These are phyloP conservation scores for Cathartes aura DNA, from an alignment of 2,113 vertebrate species.

Conservation along the genomic window DNA sequence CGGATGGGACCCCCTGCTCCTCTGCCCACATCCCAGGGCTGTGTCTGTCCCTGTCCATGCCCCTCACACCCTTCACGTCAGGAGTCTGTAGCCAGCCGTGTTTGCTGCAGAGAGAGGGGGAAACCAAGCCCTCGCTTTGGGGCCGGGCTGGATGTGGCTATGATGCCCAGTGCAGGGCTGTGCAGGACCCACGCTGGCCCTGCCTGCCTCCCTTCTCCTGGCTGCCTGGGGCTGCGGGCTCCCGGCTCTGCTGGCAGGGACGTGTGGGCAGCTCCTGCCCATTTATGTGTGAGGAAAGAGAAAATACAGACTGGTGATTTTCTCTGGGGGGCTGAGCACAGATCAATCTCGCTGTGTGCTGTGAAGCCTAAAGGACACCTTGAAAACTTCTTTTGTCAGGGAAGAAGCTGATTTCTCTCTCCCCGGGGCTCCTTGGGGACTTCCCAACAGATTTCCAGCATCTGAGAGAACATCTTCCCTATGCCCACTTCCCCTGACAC, in stretches of 20 bases:
- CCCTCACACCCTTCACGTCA: background rate
- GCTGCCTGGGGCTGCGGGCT: background rate
- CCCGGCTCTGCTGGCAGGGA: background rate
- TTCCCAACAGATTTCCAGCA: conserved; percentile 9
- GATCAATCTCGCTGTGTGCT: conserved; percentile 57
- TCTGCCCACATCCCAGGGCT: background rate
- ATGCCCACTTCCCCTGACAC: background rate
- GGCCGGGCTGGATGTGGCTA: background rate
- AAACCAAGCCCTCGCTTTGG: rapidly evolving
- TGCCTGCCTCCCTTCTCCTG: background rate
- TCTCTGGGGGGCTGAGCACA: conserved; percentile 61
- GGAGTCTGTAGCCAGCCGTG: background rate
- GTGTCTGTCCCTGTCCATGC: background rate
- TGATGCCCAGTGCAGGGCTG: background rate
- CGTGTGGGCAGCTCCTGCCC: conserved; percentile 20
- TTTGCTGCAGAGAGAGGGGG: background rate
- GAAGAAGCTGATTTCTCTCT: conserved; percentile 37
- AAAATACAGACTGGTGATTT: conserved; percentile 51
- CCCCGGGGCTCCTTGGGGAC: background rate
- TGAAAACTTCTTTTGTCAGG: conserved; percentile 65
- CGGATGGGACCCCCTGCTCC: rapidly evolving
- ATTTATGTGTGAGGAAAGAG: conserved; percentile 38
- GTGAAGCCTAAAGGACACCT: conserved; percentile 73
- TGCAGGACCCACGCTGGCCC: rapidly evolving
- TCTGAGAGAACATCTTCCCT: background rate